Base-by-base conservation (phyloP, 2,113 vertebrate genomes). In the Tylochromis polylepis region DNA sequence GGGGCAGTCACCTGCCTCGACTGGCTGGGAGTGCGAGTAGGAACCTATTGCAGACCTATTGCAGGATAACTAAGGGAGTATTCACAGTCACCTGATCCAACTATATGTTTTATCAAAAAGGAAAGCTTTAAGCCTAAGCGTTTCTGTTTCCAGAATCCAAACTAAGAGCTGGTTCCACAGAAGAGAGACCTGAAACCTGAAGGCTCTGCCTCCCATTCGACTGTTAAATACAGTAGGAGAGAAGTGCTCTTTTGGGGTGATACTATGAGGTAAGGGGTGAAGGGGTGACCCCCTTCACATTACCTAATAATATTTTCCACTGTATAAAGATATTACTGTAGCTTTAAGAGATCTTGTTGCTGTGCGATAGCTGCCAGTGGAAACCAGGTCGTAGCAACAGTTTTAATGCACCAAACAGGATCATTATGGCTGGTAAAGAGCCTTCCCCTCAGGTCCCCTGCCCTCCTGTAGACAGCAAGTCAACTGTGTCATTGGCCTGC, bases 401-500 rank as follows among this genome's bases (percentile, higher is more conserved):
- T 34, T 78, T 75, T 79, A 70, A 84, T 79, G 60, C 84, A 34
- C 24, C 75, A 70, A 89, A 83, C 62, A 81, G 84, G 57, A 87
- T 78, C 84, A 79, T 87, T 83, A 43, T n/a, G 58, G 62, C 58
- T 43, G 58, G 70, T 89, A 53, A 86, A 88, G 56, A 85, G 20
- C 57, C 27, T 38, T 14, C 53, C 60, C 65, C 62, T 41, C 34
- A 49, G 8, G 72, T 80, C 82, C 24, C 70, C 84, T 14, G 11
- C 41, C 90, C 88, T 67, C 86, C 91, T 20, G 79, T 11, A 79
- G 93, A 83, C 82, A 85, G 81, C 82, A 88, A 91, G 87, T 95
- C 88, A 93, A 85, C 86, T 88, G 88, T 94, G 87, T 91, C 90
- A 91, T 92, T 92, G 92, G 90, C 84, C 88, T 82, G 85, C 91